Percentiles rank a stretch among this genome's conserved stretches.
Evolutionary conservation across 1,140 invertebrate species (phyloP).

Genomic region (Drosophila ercepeae): DNA sequence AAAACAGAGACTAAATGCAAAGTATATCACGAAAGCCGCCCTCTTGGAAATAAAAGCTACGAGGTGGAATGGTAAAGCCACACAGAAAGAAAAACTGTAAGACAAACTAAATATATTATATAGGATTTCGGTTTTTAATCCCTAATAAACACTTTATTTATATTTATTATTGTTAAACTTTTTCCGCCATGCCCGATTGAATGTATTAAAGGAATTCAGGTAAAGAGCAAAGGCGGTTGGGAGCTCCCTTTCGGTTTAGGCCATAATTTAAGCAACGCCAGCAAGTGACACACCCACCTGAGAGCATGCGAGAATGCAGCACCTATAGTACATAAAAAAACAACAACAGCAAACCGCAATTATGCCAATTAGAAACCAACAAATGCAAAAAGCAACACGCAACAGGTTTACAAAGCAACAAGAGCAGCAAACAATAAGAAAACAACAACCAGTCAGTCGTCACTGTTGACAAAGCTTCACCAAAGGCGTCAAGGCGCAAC

Average conservation of each 20-base stretch:
- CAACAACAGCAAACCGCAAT: conserved; percentile 83
- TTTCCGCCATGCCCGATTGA: not conserved
- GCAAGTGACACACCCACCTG: conserved; percentile 54
- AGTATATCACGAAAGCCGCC: conserved; percentile 23
- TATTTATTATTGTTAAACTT: too few species aligned
- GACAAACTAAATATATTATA: too few species aligned
- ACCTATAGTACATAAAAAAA: too few species aligned
- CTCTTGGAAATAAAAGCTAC: conserved; percentile 14
- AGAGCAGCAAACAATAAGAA: conserved; percentile 2
- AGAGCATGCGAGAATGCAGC: conserved; percentile 73
- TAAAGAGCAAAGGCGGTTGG: not conserved
- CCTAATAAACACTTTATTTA: too few species aligned
- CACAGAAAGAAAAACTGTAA: not conserved
- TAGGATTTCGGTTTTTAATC: too few species aligned
- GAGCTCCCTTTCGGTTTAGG: conserved; percentile 45
- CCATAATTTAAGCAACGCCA: conserved; percentile 61
- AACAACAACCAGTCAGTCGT: conserved; percentile 5
- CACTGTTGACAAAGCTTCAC: conserved; percentile 65
- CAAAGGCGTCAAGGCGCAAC: conserved; percentile 69
- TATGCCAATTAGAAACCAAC: conserved; percentile 84
- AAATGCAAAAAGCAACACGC: conserved; percentile 70
- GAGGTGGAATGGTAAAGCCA: conserved; percentile 18
- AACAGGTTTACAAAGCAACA: conserved; percentile 56
- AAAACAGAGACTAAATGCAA: conserved; percentile 65
- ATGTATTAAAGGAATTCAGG: not conserved